Base-by-base conservation (phyloP, 2,888 invertebrate genomes). In the Schizaphis graminum region DNA sequence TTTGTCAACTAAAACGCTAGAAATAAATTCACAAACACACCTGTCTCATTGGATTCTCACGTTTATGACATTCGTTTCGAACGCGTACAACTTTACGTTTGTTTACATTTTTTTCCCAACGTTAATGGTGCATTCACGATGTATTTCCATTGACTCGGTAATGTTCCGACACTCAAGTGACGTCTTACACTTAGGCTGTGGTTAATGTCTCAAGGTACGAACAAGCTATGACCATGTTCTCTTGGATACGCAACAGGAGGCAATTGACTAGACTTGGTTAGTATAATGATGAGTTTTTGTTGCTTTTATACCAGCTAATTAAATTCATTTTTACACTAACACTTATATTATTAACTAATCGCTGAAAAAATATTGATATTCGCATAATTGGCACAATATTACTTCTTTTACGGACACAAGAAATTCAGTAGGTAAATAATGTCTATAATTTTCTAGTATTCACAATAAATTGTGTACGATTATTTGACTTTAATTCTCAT, bases 231-330 rank as follows among this genome's bases (percentile, higher is more conserved):
- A 91, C 44, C 35, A 94, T 94, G 94, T 94, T 94, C 44, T 61
- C 90, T 91, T 94, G 94, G 94, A 41, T 94, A 13, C 90, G 94
- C 49, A 86, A 94, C 61, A 86, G 91, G n/a, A 53, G 94, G 44
- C 90, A 94, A 53, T 53, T 94, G 67, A 94, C 94, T 35, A 94
- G 94, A 86, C 94, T 94, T 21, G 94, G 94, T 94, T 49, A 94
- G 94, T 94, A 61, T 47, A 35, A 21, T 61, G 21, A 57, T 44
- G 47, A 21, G 4, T 44, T 44, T 90, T 89, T 21, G 21, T 41
- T 57, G 44, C 57, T 57, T 57, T 89, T 61, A 61, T 44, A 57
- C 10, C 26, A 44, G 49, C 49, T 88, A 53, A 85, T 85, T 44
- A 85, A 44, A 87, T 49, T 87, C 2, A 87, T n/a, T 87, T 4